A percentile compares a stretch with the other conserved stretches of the same genome.
phyloP scores from a whole-genome alignment of 2,797 vertebrate genomes.

The Cetoscarus ocellatus region DNA sequence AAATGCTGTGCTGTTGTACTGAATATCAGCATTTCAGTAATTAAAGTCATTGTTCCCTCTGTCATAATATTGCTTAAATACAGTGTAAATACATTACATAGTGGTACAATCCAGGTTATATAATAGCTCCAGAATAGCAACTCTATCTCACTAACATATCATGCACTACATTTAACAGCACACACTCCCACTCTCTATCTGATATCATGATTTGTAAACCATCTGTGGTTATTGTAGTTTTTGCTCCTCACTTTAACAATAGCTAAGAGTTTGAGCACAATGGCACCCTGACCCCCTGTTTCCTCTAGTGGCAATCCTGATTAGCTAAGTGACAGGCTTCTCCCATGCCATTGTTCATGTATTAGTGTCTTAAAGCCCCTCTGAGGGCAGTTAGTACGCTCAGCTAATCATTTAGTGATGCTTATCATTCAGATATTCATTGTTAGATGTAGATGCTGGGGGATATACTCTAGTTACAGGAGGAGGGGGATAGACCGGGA shows the following conservation, averaged over 20 bases:
- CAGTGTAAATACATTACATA: not conserved
- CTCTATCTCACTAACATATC: constrained; percentile 15
- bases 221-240: constrained; percentile 64
- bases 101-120: not conserved
- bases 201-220: constrained; percentile 65
- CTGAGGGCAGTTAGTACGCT: constrained; percentile 59
- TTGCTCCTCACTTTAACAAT: constrained; percentile 59
- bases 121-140: constrained; percentile 6
- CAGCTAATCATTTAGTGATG: constrained; percentile 64
- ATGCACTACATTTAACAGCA: constrained; percentile 10
- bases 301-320: constrained; percentile 74
- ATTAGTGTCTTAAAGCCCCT: constrained; percentile 66
- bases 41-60: too few relatives aligned
- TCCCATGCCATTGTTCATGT: constrained; percentile 72
- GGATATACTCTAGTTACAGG: constrained; percentile 29
- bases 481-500: constrained; percentile 3
- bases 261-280: constrained; percentile 63
- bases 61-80: too few relatives aligned
- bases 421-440: constrained; percentile 60
- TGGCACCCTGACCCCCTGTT: constrained; percentile 72
- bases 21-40: too few relatives aligned
- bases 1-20: too few relatives aligned
- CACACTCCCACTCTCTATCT: constrained; percentile 44
- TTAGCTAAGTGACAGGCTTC: constrained; percentile 73
- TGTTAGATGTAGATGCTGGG: constrained; percentile 44